These are phyloP conservation scores for Oscheius onirici DNA, from an alignment of 2,888 invertebrate genomes.

Conservation along the genomic window DNA sequence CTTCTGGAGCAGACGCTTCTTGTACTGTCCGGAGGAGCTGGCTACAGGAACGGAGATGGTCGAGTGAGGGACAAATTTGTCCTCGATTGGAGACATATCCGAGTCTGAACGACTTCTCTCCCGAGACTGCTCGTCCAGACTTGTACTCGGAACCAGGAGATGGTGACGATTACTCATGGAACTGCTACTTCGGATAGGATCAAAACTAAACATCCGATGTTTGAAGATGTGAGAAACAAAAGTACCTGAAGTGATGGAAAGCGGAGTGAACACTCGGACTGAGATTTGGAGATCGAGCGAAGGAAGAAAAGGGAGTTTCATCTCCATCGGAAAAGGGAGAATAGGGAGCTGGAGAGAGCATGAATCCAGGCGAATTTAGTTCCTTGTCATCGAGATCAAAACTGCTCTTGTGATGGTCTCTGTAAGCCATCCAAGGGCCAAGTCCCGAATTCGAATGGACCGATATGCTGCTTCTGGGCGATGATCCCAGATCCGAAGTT, in stretches of 20 bases:
- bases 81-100: slow-evolving; percentile 63
- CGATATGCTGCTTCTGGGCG: slow-evolving; percentile 62
- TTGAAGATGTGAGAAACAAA: background rate
- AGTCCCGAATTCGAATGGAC: slow-evolving; percentile 47
- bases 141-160: slow-evolving; percentile 42
- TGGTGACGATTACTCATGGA: slow-evolving; percentile 62
- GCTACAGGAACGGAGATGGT: slow-evolving; percentile 54
- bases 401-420: slow-evolving; percentile 52
- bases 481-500: slow-evolving; percentile 69
- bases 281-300: slow-evolving; percentile 58
- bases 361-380: slow-evolving; percentile 59
- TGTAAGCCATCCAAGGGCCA: slow-evolving; percentile 66
- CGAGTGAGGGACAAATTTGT: slow-evolving; percentile 57
- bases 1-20: slow-evolving; percentile 61
- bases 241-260: slow-evolving; percentile 51
- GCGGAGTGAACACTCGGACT: slow-evolving; percentile 47
- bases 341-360: slow-evolving; percentile 68
- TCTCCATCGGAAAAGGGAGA: slow-evolving; percentile 60
- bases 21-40: slow-evolving; percentile 53
- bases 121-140: slow-evolving; percentile 40
- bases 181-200: slow-evolving; percentile 57
- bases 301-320: slow-evolving; percentile 62
- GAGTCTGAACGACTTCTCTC: slow-evolving; percentile 69
- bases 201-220: slow-evolving; percentile 54
- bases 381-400: slow-evolving; percentile 52